Conservation (phyloP, 2,888 invertebrate species). For the Euplexia lucipara region DNA sequence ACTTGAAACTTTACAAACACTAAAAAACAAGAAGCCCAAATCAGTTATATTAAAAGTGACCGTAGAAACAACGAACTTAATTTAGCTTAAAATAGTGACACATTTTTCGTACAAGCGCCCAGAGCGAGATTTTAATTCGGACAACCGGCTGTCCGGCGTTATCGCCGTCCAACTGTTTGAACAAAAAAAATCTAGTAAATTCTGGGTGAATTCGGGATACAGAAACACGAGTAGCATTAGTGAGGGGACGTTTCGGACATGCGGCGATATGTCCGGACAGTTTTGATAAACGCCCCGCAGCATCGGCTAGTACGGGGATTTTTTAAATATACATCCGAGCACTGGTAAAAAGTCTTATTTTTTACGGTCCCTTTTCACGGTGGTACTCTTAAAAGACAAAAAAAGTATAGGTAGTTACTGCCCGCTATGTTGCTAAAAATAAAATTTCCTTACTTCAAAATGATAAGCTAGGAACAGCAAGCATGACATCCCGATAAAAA, state of each 20-base stretch:
- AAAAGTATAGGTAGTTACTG: background rate
- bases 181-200: conserved; percentile 69
- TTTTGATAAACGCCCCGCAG: conserved; percentile 76
- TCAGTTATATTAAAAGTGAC: conserved; percentile 38
- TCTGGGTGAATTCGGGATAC: conserved; percentile 65
- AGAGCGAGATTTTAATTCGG: conserved; percentile 73
- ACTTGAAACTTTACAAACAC: background rate
- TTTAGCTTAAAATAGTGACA: conserved; percentile 62
- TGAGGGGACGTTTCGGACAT: conserved; percentile 61
- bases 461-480: background rate
- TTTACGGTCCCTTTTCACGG: conserved; percentile 2
- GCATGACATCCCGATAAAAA: background rate
- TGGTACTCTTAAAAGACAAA: background rate
- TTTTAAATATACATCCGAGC: conserved; percentile 42
- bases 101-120: conserved; percentile 71
- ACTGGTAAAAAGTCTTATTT: conserved; percentile 31
- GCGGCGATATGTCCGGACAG: conserved; percentile 75
- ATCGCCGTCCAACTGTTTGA: conserved; percentile 71
- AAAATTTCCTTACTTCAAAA: background rate
- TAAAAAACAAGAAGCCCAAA: conserved; percentile 10
- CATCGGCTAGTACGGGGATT: conserved; percentile 52
- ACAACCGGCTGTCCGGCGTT: conserved; percentile 72
- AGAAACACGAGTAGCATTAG: conserved; percentile 65
- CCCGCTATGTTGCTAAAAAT: background rate
- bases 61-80: conserved; percentile 50